phyloP scores from a whole-genome alignment of 2,888 invertebrate species.

The Ptycholaimellus sp. region DNA sequence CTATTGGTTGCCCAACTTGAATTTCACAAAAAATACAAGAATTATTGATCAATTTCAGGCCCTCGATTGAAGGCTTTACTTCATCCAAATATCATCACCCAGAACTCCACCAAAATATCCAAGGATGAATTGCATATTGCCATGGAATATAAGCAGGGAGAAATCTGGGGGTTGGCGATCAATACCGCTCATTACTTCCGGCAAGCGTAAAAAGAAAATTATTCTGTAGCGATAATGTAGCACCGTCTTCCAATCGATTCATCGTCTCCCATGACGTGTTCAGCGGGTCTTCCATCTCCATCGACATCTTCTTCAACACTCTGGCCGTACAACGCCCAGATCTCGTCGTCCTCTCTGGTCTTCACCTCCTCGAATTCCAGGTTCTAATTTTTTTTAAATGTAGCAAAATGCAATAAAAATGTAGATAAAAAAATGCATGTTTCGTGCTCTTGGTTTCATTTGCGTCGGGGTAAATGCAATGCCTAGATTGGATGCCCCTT shows the following conservation, averaged over 20 bases:
- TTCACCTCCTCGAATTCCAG: constrained; percentile 29
- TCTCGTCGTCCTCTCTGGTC: constrained; percentile 27
- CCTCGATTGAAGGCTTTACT: constrained; percentile 26
- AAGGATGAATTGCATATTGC: constrained; percentile 32
- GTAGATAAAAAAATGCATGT: no score
- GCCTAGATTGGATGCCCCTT: no score
- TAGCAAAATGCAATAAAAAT: constrained; percentile 11
- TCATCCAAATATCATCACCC: constrained; percentile 25
- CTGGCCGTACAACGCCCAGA: constrained; percentile 25
- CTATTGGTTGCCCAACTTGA: constrained; percentile 30
- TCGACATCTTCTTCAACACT: constrained; percentile 29
- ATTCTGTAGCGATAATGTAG: constrained; percentile 18
- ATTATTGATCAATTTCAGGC: no score
- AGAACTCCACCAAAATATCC: constrained; percentile 16
- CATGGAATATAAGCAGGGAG: constrained; percentile 29
- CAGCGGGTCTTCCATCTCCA: constrained; percentile 21
- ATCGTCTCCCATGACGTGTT: constrained; percentile 29
- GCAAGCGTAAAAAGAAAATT: no score
- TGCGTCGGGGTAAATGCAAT: no score
- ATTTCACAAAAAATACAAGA: no score
- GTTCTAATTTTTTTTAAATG: no score
- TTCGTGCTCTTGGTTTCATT: no score
- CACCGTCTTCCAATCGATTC: constrained; percentile 29
- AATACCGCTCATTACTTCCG: no score
- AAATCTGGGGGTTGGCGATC: constrained; percentile 28